A percentile compares a stretch with the other conserved stretches of the same genome.
Evolutionary conservation across 1,140 invertebrate genomes (phyloP).

Genomic region (Bombus superbus): DNA sequence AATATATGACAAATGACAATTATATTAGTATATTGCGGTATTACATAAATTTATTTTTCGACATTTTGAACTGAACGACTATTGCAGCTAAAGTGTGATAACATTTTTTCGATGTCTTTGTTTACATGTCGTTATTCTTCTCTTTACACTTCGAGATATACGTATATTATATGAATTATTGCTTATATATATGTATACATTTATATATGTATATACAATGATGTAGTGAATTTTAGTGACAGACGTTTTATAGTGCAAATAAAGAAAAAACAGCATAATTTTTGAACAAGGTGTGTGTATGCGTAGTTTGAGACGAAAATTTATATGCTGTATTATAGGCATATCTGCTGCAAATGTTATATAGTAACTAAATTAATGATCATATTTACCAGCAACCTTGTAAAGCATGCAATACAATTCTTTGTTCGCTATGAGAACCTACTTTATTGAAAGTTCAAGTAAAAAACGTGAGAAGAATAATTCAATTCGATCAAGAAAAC

Average conservation of each 20-base stretch:
- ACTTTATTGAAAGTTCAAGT: background rate
- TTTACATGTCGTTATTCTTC: slow-evolving; percentile 12
- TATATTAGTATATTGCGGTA: background rate
- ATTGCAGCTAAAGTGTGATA: background rate
- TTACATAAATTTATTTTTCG: background rate
- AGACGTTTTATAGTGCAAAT: background rate
- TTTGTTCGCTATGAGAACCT: background rate
- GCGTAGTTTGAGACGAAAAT: background rate
- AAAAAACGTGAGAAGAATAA: background rate
- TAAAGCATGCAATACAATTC: background rate
- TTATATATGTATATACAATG: slow-evolving; percentile 36
- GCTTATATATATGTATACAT: slow-evolving; percentile 23
- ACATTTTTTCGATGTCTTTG: slow-evolving; percentile 1
- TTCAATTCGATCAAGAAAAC: background rate
- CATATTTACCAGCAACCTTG: background rate
- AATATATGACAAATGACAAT: background rate
- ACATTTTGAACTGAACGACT: background rate
- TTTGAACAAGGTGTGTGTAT: slow-evolving; percentile 2
- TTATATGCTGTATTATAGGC: background rate
- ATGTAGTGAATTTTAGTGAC: slow-evolving; percentile 7
- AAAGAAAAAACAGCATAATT: slow-evolving; percentile 12
- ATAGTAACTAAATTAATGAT: background rate
- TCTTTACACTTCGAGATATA: background rate
- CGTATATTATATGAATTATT: slow-evolving; percentile 11
- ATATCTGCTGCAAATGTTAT: background rate